phyloP scores from a whole-genome alignment of 1,140 invertebrate species.

The Hycleus phaleratus region DNA sequence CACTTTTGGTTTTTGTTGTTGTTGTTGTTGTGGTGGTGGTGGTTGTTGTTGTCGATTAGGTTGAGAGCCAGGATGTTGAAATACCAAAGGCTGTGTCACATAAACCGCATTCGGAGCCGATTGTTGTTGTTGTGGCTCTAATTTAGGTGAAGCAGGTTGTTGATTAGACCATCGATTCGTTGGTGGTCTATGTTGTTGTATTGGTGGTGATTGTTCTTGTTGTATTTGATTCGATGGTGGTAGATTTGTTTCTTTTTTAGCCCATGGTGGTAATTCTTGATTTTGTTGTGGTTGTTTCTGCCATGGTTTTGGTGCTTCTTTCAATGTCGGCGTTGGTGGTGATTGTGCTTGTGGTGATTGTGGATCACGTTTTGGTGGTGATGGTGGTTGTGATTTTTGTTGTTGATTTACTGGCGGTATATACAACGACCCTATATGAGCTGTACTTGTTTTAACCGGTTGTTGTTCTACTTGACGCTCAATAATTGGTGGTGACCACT shows the following conservation, averaged over 20 bases:
- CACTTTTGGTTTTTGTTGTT: conserved; percentile 18
- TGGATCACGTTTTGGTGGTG: conserved; percentile 46
- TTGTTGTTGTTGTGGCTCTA: conserved; percentile 8
- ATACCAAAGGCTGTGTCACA: conserved; percentile 32
- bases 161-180: conserved; percentile 9
- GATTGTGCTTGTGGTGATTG: conserved; percentile 42
- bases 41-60: conserved; percentile 20
- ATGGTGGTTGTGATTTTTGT: conserved; percentile 21
- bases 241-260: conserved; percentile 6
- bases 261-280: conserved; percentile 36
- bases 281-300: conserved; percentile 25
- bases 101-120: conserved; percentile 28
- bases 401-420: conserved; percentile 36
- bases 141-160: not conserved
- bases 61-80: conserved; percentile 30
- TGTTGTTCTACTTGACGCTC: conserved; percentile 12
- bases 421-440: conserved; percentile 36
- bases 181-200: conserved; percentile 18
- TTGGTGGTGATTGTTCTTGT: conserved; percentile 28
- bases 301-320: conserved; percentile 39
- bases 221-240: not conserved
- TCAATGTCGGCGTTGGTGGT: conserved; percentile 36
- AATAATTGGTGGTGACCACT: conserved; percentile 40
- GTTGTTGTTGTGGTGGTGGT: conserved; percentile 22
- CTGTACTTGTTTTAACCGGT: conserved; percentile 14